Evolutionary conservation across 1,140 invertebrate species (phyloP).

Genomic region (Zaprionus camerounensis): DNA sequence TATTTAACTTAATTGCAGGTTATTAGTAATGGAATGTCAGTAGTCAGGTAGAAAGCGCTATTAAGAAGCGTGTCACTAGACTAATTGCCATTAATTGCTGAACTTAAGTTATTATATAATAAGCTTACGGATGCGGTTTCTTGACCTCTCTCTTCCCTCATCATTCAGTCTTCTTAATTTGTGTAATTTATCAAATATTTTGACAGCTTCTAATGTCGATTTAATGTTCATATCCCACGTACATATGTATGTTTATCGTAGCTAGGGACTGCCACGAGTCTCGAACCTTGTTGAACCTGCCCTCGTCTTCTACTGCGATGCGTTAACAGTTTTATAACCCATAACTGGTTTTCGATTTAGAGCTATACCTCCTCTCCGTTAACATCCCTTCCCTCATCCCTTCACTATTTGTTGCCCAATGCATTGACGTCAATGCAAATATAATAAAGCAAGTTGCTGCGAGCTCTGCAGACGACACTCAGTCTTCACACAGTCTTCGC

Average conservation of each 20-base stretch:
- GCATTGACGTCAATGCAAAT: constrained; percentile 81
- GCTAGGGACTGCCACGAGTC: neutral
- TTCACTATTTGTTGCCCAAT: constrained; percentile 10
- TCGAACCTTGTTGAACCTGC: constrained; percentile 16
- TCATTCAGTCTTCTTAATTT: neutral
- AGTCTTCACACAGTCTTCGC: neutral
- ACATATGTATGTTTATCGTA: neutral
- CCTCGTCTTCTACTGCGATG: constrained; percentile 30
- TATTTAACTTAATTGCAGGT: neutral
- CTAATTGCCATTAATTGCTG: neutral
- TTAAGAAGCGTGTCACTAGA: constrained; percentile 8
- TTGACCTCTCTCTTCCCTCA: neutral
- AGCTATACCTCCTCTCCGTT: constrained; percentile 27
- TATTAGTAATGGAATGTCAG: constrained; percentile 11
- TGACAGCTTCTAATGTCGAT: constrained; percentile 3
- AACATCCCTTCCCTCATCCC: constrained; percentile 11
- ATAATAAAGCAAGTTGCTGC: constrained; percentile 56
- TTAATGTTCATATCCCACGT: neutral
- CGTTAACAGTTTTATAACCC: constrained; percentile 41
- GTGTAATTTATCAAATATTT: neutral
- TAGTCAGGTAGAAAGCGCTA: neutral
- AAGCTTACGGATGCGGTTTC: neutral
- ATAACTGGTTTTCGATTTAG: constrained; percentile 56
- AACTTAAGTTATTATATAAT: neutral
- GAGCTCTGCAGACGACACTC: constrained; percentile 20